Evolutionary conservation across 1,140 invertebrate genomes (phyloP).

Genomic region (Lepidostoma basale): DNA sequence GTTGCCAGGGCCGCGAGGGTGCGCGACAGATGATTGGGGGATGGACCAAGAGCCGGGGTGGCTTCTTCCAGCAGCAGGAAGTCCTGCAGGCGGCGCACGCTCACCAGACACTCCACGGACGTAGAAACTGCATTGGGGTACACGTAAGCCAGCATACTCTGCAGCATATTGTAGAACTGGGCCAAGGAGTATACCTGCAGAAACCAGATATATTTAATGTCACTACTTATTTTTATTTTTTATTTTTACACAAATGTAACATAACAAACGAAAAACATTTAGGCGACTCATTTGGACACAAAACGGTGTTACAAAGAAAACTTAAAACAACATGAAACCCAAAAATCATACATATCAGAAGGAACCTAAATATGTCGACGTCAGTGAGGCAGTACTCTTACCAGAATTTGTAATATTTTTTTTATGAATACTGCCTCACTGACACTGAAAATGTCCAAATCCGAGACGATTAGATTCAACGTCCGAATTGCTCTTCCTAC

Average conservation of each 20-base stretch:
- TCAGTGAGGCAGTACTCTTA: too few relatives aligned
- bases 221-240: background rate
- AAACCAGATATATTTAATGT: background rate
- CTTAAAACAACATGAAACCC: background rate
- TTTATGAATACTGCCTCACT: too few relatives aligned
- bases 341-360: too few relatives aligned
- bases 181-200: constrained; percentile 70
- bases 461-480: too few relatives aligned
- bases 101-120: constrained; percentile 69
- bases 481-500: too few relatives aligned
- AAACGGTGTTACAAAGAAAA: background rate
- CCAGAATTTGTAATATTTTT: too few relatives aligned
- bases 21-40: constrained; percentile 29
- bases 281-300: too few relatives aligned
- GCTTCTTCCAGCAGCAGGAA: constrained; percentile 67
- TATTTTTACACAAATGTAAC: too few relatives aligned
- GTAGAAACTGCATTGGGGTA: constrained; percentile 75
- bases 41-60: constrained; percentile 39
- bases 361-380: too few relatives aligned
- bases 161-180: constrained; percentile 73
- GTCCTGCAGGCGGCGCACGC: constrained; percentile 69
- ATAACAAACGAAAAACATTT: too few relatives aligned
- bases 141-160: constrained; percentile 67
- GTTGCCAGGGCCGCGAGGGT: too few relatives aligned
- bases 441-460: too few relatives aligned